Base-by-base conservation (phyloP, 2,888 invertebrate species). In the Parthenolecanium corni region DNA sequence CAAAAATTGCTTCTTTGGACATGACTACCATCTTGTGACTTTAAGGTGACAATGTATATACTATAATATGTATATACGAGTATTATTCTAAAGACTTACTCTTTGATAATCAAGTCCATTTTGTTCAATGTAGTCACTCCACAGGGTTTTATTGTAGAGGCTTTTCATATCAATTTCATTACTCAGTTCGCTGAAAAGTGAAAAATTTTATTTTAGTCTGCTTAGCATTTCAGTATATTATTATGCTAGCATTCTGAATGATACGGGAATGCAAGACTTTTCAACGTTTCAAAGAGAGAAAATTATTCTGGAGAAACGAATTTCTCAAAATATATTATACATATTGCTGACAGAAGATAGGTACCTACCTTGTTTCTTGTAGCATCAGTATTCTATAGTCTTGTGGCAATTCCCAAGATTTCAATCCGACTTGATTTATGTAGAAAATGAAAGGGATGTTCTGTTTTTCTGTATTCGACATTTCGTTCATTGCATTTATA, bases 401-500 rank as follows among this genome's bases (percentile, higher is more conserved):
- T n/a, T 25, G 56, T 11, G 66, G 66, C 14, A 67, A 47, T 52
- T 67, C 65, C 67, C 67, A 66, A 6, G 66, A 36, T 54, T 66
- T 65, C 20, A 67, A 42, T 1, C 66, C 66, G 11, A 66, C 66
- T 12, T 61, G 49, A 12, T 62, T 61, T 11, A 67, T 42, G 31
- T 64, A 66, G 1, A 67, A 23, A 9, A 66, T 31, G 25, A 67
- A 40, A 12, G 57, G 44, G 24, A 52, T 52, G 21, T 58, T 58
- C 12, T 47, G 12, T 16, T 12, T 36, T 23, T 11, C 36, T 1
- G 20, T 9, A 31, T 14, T 14, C n/a, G 53, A 53, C 1, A 12
- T 20, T 16, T 57, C 47, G 9, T 47, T 46, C 58, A 58, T 51
- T 21, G 21, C n/a, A 12, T 62, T 56, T 11, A 65, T 36, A n/a